Evolutionary conservation across 2,113 vertebrate genomes (phyloP).

Genomic region (Plestiodon gilberti): DNA sequence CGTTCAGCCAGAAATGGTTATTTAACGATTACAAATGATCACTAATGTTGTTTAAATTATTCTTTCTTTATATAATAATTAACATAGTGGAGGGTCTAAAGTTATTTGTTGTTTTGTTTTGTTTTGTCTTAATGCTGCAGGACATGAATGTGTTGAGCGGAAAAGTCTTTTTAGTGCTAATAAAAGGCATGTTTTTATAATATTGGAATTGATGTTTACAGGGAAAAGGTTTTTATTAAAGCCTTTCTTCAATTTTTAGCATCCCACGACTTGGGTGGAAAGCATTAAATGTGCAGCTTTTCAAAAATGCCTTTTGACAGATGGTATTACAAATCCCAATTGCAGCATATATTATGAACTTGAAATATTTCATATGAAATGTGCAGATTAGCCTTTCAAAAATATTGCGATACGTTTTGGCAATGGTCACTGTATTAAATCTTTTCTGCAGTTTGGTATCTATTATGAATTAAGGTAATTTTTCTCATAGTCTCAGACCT

Average conservation of each 20-base stretch:
- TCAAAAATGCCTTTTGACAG: constrained; percentile 23
- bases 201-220: constrained; percentile 45
- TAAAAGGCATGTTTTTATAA: constrained; percentile 45
- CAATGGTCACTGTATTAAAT: constrained; percentile 33
- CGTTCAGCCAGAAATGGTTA: constrained; percentile 45
- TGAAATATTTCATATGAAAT: constrained; percentile 8
- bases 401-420: background rate
- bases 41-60: constrained; percentile 47
- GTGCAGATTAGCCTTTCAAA: constrained; percentile 15
- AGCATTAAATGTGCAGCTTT: background rate
- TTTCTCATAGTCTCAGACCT: background rate
- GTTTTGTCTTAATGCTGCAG: constrained; percentile 49
- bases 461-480: background rate
- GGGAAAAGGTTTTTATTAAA: constrained; percentile 50
- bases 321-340: background rate
- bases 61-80: constrained; percentile 40
- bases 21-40: constrained; percentile 49
- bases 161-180: constrained; percentile 57
- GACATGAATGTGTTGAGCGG: constrained; percentile 52
- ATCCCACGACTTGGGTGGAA: constrained; percentile 9
- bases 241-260: constrained; percentile 41
- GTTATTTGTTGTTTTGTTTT: constrained; percentile 40
- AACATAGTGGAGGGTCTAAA: constrained; percentile 55
- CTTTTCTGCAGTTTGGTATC: accelerated
- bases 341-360: constrained; percentile 24